phyloP scores from a whole-genome alignment of 2,113 vertebrate species.

The Macrotis lagotis region DNA sequence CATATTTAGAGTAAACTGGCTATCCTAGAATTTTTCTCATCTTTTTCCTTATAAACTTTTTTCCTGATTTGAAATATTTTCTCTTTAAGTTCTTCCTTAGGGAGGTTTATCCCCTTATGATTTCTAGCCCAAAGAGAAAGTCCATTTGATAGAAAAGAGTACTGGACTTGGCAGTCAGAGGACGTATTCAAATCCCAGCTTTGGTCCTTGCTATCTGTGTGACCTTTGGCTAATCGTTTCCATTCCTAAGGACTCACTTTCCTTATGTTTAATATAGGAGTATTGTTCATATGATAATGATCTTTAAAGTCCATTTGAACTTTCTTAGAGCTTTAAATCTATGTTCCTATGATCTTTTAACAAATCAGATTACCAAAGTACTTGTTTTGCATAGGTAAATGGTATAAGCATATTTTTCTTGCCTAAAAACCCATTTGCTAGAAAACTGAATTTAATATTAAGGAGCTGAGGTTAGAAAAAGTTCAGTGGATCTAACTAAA shows the following conservation, averaged over 20 bases:
- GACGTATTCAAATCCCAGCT: neutral
- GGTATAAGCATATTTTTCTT: neutral
- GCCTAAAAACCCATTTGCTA: neutral
- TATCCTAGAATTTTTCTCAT: slow-evolving; percentile 12
- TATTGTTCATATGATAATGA: neutral
- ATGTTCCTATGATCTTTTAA: neutral
- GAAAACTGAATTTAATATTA: neutral
- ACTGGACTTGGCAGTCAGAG: neutral
- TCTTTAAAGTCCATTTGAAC: neutral
- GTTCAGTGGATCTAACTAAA: neutral
- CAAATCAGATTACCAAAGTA: neutral
- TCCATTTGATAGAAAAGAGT: neutral
- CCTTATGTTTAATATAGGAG: neutral
- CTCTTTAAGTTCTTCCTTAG: neutral
- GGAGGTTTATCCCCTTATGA: neutral
- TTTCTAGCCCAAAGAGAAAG: neutral
- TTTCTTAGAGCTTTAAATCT: neutral
- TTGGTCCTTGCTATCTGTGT: neutral
- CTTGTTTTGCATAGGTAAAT: neutral
- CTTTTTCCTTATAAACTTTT: slow-evolving; percentile 31
- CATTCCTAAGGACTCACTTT: neutral
- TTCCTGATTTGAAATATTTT: neutral
- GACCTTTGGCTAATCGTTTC: neutral
- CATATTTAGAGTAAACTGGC: neutral
- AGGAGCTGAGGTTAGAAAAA: neutral